Evolutionary conservation across 30 jellyfish, hydroid and myxozoan genomes (phyloP), one percentile per base, ranked within the genome.

Genomic region (Hydractinia echinata): DNA sequence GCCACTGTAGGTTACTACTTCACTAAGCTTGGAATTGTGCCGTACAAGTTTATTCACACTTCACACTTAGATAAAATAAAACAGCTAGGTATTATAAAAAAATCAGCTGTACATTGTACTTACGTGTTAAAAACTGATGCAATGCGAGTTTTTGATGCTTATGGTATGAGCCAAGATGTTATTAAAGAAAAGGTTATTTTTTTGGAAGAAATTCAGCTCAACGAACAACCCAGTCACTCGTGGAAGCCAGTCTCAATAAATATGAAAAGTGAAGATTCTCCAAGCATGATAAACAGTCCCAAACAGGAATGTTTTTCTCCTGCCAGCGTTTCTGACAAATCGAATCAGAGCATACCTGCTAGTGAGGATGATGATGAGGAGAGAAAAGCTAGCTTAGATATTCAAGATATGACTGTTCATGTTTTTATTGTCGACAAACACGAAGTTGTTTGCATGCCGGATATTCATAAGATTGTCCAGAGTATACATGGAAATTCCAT

Each of bases 371-470:
- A 54, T 30, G 44, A 30, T 30, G 83, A 74, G 4, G 83, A 58
- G 54, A 58, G 66, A 48, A 55, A 49, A 13, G 51, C 67, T 52
- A 56, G 51, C 53, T 61, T 72, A 8, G 62, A 69, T n/a, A 69
- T 66, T 64, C 62, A 71, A 54, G 95, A 81, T 69, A 73, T 84
- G 91, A 67, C 61, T 76, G 99, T 93, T 3, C 91, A 91, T 70
- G 88, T 93, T 20, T 87, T 93, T 76, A 88, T 93, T 50, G 99
- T 93, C 11, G 99, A 93, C 11, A 89, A 89, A n/a, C 81, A 87
- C 2, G 99, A 93, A 48, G 99, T 93, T 30, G 99, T 93, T 11
- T 93, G 99, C 70, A 93, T 93, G 99, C 99, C 99, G 4, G 99
- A 93, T 76, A 87, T 93, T 13, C 99, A 93, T 66, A 85, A 85